phyloP scores from a whole-genome alignment of 1,140 invertebrate genomes.

The Plectrocnemia conspersa region DNA sequence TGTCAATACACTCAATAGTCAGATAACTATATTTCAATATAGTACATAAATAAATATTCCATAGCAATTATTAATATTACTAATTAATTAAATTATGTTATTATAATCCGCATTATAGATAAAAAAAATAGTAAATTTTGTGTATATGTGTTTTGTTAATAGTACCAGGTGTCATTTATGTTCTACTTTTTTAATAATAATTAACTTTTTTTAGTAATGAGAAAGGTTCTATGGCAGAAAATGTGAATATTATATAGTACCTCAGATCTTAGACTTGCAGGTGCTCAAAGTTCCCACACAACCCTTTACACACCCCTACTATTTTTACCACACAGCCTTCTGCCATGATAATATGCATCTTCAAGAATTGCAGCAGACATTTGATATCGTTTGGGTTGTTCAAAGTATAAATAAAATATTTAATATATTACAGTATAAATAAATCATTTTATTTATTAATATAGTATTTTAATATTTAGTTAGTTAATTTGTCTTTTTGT shows the following conservation, averaged over 20 bases:
- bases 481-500: not conserved
- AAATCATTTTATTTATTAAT: not conserved
- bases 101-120: too few relatives aligned
- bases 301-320: conserved; percentile 26
- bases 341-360: conserved; percentile 34
- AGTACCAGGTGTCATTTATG: conserved; percentile 8
- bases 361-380: conserved; percentile 35
- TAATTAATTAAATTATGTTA: too few relatives aligned
- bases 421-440: conserved; percentile 3
- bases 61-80: too few relatives aligned
- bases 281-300: conserved; percentile 34
- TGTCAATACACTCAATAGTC: too few relatives aligned
- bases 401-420: conserved; percentile 8
- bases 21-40: too few relatives aligned
- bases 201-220: conserved; percentile 15
- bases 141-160: too few relatives aligned
- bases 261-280: conserved; percentile 19
- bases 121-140: too few relatives aligned
- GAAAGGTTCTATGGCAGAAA: conserved; percentile 14
- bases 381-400: conserved; percentile 33
- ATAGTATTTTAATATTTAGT: not conserved
- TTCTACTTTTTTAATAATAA: too few relatives aligned
- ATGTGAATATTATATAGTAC: conserved; percentile 19
- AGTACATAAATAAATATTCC: too few relatives aligned
- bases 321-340: conserved; percentile 14